Conservation (phyloP, 2,888 invertebrate species). For the Athetis lepigone region DNA sequence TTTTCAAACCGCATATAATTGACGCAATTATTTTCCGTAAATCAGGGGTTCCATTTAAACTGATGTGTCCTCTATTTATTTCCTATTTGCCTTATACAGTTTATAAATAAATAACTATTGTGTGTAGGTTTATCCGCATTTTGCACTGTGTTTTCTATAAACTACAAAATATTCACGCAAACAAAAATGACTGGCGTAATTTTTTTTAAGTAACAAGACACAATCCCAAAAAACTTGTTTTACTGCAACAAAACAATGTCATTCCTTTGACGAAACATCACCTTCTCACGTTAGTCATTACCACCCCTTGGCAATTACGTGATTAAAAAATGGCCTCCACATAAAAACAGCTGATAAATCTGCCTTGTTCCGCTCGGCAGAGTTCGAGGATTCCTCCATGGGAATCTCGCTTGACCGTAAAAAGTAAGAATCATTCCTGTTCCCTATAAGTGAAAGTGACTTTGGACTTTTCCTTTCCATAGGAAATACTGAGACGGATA, state of each 20-base stretch:
- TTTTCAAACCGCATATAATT: conserved; percentile 39
- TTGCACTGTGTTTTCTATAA: background rate
- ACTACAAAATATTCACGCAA: background rate
- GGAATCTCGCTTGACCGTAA: conserved; percentile 70
- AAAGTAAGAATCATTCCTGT: conserved; percentile 72
- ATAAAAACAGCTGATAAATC: conserved; percentile 79
- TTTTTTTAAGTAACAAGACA: background rate
- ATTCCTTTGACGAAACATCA: conserved; percentile 26
- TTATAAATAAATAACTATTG: conserved; percentile 12
- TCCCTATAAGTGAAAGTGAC: conserved; percentile 73
- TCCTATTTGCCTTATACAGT: conserved; percentile 18
- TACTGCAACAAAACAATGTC: conserved; percentile 29
- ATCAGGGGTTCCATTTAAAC: conserved; percentile 33
- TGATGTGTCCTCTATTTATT: conserved; percentile 8
- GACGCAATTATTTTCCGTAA: conserved; percentile 45
- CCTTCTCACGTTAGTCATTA: conserved; percentile 58
- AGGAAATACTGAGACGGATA: conserved; percentile 36
- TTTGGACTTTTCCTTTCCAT: conserved; percentile 76
- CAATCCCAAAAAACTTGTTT: background rate
- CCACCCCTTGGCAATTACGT: conserved; percentile 62
- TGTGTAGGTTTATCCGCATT: background rate
- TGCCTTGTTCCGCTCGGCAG: conserved; percentile 74
- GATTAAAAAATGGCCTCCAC: conserved; percentile 54
- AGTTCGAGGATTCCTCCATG: conserved; percentile 68
- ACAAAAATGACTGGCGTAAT: background rate